Evolutionary conservation across 2,888 invertebrate genomes (phyloP), one percentile per base, ranked within the genome.

Genomic region (Ectropis crepuscularia): DNA sequence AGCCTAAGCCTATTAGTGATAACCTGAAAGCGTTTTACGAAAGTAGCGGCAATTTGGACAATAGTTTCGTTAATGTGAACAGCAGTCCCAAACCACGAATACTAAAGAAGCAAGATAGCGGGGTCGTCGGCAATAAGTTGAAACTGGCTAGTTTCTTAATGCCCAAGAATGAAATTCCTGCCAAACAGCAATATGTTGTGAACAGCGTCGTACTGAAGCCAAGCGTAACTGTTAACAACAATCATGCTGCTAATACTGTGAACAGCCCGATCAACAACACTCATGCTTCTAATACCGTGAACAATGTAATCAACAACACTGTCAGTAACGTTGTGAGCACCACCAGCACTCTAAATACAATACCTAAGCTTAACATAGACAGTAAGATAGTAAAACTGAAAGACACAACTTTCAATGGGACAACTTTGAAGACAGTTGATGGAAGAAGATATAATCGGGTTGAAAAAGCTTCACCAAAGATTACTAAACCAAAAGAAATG

Each of bases 1-100:
- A 76, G 62, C 76, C 80, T 36, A 87, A 86, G 74, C 87, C 89
- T 54, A 78, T 85, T n/a, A 82, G 83, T 72, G 86, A 88, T 82
- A 92, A 86, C 84, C 86, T 92, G 80, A 91, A 90, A 86, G 82
- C 83, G 65, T 92, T 90, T 75, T 92, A 92, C 74, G 92, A 92
- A 82, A 92, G 83, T 79, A 92, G 91, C 84, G 92, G 90, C 70
- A 90, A 89, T 75, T 80, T 92, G 57, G 91, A 90, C 73, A 86
- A 83, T 75, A 77, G 85, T 61, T 72, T 83, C 45, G 73, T 80
- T 47, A 81, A 77, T 59, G 66, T 72, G n/a, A 79, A 82, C 28
- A 80, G 70, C 57, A 73, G 72, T 67, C 57, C 73, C 0, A 86
- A 82, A 61, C 84, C 86, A 11, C 80, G 81, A 63, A 79, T 83